Percentiles rank a stretch among this genome's conserved stretches.
These are phyloP conservation scores for Bradypus variegatus DNA, from an alignment of 2,797 vertebrate species.

Conservation along the genomic window DNA sequence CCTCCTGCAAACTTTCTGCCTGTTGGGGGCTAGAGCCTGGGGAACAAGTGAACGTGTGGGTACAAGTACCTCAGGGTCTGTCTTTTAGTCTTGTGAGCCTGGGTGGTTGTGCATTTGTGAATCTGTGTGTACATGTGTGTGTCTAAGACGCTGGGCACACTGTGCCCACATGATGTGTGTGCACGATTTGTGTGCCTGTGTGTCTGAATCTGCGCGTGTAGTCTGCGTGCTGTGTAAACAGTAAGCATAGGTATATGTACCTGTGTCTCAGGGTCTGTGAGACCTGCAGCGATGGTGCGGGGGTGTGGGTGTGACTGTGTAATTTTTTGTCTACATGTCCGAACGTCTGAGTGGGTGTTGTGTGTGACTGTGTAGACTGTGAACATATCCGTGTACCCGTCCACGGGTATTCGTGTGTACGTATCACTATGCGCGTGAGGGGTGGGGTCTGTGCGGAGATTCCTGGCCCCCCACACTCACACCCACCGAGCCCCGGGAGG, in stretches of 20 bases:
- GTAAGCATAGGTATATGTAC: slow-evolving; percentile 31
- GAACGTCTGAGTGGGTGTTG: slow-evolving; percentile 11
- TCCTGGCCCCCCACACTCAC: slow-evolving; percentile 28
- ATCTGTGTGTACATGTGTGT: slow-evolving; percentile 11
- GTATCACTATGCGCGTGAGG: slow-evolving; percentile 32
- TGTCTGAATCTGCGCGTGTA: slow-evolving; percentile 24
- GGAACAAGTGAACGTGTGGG: background rate
- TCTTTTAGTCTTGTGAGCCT: background rate
- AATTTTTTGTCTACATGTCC: slow-evolving; percentile 24
- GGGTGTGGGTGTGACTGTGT: slow-evolving; percentile 4
- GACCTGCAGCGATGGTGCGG: background rate
- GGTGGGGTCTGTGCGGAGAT: slow-evolving; percentile 42
- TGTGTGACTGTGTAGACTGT: slow-evolving; percentile 20
- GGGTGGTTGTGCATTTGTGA: background rate
- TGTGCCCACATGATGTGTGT: slow-evolving; percentile 29
- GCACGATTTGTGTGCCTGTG: background rate
- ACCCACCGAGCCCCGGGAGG: slow-evolving; percentile 46
- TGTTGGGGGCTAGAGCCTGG: slow-evolving; percentile 32
- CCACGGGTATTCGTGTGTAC: background rate
- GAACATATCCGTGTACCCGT: slow-evolving; percentile 12
- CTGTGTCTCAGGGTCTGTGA: slow-evolving; percentile 13
- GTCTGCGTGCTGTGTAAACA: slow-evolving; percentile 18
- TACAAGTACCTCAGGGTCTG: background rate
- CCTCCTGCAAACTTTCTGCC: slow-evolving; percentile 61
- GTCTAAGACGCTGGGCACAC: slow-evolving; percentile 25